These are phyloP conservation scores for Dicerorhinus sumatrensis DNA, from an alignment of 2,113 vertebrate genomes.

Conservation along the genomic window DNA sequence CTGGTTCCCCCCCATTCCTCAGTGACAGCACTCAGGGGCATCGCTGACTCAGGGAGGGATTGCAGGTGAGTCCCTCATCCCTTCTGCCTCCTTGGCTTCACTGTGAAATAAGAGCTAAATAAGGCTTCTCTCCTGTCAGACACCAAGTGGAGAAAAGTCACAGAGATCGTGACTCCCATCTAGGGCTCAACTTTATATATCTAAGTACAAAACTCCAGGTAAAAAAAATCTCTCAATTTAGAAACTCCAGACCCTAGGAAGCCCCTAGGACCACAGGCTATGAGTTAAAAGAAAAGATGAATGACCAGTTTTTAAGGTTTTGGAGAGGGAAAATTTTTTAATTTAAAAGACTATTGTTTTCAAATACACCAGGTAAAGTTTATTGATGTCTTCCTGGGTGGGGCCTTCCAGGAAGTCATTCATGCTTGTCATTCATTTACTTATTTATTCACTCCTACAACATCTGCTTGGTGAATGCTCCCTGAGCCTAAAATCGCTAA, in stretches of 20 bases:
- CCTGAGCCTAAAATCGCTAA: neutral
- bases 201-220: neutral
- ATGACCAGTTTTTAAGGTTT: slow-evolving; percentile 16
- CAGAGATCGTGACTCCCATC: neutral
- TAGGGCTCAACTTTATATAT: neutral
- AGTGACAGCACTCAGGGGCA: neutral
- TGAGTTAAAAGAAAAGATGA: neutral
- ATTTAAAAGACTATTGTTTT: neutral
- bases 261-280: neutral
- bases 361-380: neutral
- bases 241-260: neutral
- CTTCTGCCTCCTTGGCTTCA: neutral
- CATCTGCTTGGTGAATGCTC: neutral
- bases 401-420: neutral
- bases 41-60: neutral
- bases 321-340: neutral
- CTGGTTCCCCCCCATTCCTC: neutral
- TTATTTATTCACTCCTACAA: neutral
- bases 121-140: neutral
- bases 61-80: neutral
- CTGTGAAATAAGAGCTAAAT: neutral
- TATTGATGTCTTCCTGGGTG: neutral
- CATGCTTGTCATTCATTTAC: neutral
- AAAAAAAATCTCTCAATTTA: neutral
- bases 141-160: neutral